Base-by-base conservation (phyloP, 2,113 vertebrate species). In the Rhea pennata region DNA sequence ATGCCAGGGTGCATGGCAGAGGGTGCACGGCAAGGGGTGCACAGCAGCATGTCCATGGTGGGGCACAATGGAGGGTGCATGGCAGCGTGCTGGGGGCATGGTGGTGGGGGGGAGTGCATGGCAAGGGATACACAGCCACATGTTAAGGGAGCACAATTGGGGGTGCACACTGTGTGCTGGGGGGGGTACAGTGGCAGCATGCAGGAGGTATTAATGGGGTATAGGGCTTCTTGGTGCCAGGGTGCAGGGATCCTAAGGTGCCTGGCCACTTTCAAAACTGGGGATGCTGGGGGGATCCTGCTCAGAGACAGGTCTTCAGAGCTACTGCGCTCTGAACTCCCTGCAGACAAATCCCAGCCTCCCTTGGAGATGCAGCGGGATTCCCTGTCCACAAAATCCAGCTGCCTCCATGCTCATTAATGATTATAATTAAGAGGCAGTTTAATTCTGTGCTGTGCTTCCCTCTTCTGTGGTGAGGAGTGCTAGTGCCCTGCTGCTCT, bases 371-470 rank as follows among this genome's bases (percentile, higher is more conserved):
- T 2, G 17, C 31, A 5, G 21, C 0, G 24, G 92, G 89, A 95
- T 89, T 96, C 93, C 92, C 94, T 42, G 71, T 72, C 66, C 83
- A 44, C 74, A 5, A 40, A 84, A 69, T 89, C 78, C 79, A 87
- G 93, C 87, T 82, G 87, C 90, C 88, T 88, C 79, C 73, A 16
- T 24, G 62, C 70, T 93, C 91, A 21, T 97, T 96, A 95, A 96
- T 59, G 95, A 73, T 2, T 75, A 75, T 88, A 95, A 97, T 97
- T 95, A 97, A 92, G 95, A 91, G 85, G 17, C 16, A 31, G 56
- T 88, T 90, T 87, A 69, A 88, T 91, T 81, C 76, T 27, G 14
- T 5, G 44, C 21, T 1, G 19, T 9, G 50, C 46, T 88, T 91
- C 72, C 74, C 48, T 50, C 69, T 48, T 51, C 69, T 1, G 0